These are phyloP conservation scores for Myotis davidii DNA, from an alignment of 2,113 vertebrate species.

Conservation along the genomic window DNA sequence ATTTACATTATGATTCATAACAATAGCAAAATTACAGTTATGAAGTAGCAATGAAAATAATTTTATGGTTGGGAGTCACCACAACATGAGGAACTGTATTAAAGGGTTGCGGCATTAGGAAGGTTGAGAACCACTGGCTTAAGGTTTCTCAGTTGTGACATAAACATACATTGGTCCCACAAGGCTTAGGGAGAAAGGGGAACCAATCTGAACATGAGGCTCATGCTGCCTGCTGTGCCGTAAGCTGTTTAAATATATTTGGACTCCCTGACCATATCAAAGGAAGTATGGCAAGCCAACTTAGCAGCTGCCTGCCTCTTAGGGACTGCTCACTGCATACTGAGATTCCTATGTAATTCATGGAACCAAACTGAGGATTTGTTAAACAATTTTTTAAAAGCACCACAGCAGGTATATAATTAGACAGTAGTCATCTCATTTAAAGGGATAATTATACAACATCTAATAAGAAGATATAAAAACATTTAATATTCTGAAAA, in stretches of 20 bases:
- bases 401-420: neutral
- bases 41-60: too few relatives aligned
- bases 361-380: neutral
- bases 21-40: too few relatives aligned
- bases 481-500: neutral
- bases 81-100: too few relatives aligned
- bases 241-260: neutral
- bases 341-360: neutral
- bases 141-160: neutral
- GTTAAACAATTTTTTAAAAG: slow-evolving; percentile 5
- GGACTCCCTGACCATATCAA: neutral
- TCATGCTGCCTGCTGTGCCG: neutral
- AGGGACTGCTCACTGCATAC: neutral
- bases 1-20: too few relatives aligned
- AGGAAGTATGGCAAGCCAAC: neutral
- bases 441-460: neutral
- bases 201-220: neutral
- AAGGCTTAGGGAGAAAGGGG: neutral
- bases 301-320: neutral
- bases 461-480: neutral
- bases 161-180: neutral
- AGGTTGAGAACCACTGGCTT: neutral
- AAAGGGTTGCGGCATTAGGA: too few relatives aligned
- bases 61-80: too few relatives aligned
- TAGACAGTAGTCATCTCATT: neutral